Base-by-base conservation (phyloP, 2,797 vertebrate species). In the Cynopterus sphinx region DNA sequence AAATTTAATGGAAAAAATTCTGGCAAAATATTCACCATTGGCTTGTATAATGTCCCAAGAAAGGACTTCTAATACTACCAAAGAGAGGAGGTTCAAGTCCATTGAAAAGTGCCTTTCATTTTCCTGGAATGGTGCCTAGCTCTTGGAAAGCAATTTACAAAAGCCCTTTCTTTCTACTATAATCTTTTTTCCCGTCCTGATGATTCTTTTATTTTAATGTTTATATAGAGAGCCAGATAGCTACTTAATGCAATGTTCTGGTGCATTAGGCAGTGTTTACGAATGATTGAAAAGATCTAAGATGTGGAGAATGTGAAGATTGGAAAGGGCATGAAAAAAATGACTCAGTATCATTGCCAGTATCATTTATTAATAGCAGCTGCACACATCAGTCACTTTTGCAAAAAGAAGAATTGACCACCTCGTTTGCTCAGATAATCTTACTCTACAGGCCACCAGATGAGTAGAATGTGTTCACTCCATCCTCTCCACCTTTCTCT, bases 111-210 rank as follows among this genome's bases (percentile, higher is more conserved):
- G 51, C 36, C 75, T 46, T 87, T 86, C 84, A 75, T 95, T 95
- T 90, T 95, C 31, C 83, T 98, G 97, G 89, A 97, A 92, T 93
- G 70, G 22, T 92, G 92, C 95, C 95, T 63, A 95, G 1, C 0
- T 6, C 1, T 74, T 95, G 63, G 57, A 95, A 92, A 96, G 73
- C 26, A 87, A 95, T 98, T 92, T 51, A 94, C 67, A 95, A 95
- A 97, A 97, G 78, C 1, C n/a, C 63, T 95, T 97, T 96, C 90
- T 97, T 97, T 97, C 75, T 70, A 36, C 89, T 81, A 19, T 87
- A 91, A 70, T 81, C 46, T 92, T 95, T 53, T 46, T 46, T 75
- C 13, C 59, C 74, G 31, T 91, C 39, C 49, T 92, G 88, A 96
- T 83, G 3, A 61, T 6, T 97, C 97, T 85, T 85, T 94, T 71